Base-by-base conservation (phyloP, 1,140 invertebrate genomes). In the Plectrocnemia conspersa region DNA sequence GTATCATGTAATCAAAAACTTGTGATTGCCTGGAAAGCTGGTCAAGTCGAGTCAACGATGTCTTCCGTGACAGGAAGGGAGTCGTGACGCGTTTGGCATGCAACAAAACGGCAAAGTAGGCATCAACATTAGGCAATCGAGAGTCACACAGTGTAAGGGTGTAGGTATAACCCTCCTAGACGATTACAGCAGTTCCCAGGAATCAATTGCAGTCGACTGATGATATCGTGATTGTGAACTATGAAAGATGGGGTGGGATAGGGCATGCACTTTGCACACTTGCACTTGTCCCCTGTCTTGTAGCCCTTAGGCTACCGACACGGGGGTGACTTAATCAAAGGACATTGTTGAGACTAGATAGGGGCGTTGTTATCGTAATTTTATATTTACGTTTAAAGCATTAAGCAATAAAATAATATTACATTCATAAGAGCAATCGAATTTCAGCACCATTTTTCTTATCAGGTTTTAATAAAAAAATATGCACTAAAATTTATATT, bases 321-420 rank as follows among this genome's bases (percentile, higher is more conserved):
- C 55, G 41, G n/a, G 38, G 47, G 47, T 57, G 52, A 52, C 47
- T 57, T 52, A 57, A 57, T 57, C 55, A 57, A 49, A 19, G 35
- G 22, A 50, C 41, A 57, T 57, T 57, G 55, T 57, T 35, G 24
- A 25, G 47, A 57, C 54, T 36, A 52, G 54, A 45, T 52, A 52
- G 47, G 46, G 54, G 36, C 46, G 38, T 33, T 22, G 29, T 13
- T 16, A 38, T 53, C 11, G 19, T 15, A 19, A 29, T 2, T 21
- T 16, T 15, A 38, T 40, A 52, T 13, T 52, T 52, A 33, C 49
- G 35, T 52, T 22, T 22, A 29, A 49, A 23, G 18, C 18, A 6
- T 46, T n/a, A 41, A 16, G 5, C n/a, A 13, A 9, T 45, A 19
- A 45, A 45, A 11, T 22, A 45, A 23, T 45, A 19, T 11, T 24